phyloP scores from a whole-genome alignment of 2,888 invertebrate species.

The Neoascia interrupta region DNA sequence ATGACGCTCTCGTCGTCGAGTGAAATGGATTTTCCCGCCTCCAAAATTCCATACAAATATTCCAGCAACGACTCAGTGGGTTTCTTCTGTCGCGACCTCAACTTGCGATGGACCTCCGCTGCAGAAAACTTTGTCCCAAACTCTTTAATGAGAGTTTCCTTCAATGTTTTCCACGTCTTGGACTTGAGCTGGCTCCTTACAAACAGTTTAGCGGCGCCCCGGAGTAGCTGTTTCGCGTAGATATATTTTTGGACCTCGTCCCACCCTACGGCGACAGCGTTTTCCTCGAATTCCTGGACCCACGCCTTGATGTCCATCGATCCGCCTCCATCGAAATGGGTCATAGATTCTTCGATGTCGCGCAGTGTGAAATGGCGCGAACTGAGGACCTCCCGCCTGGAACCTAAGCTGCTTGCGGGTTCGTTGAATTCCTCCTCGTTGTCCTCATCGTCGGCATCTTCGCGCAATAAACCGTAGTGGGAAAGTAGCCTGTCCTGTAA shows the following conservation, averaged over 20 bases:
- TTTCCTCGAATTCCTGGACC: no score
- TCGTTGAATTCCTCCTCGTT: neutral
- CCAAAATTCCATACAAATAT: neutral
- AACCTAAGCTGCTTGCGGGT: neutral
- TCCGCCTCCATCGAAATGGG: no score
- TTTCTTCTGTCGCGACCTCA: neutral
- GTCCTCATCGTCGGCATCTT: neutral
- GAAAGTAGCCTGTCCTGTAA: constrained; percentile 38
- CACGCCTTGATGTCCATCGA: no score
- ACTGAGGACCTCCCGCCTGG: neutral
- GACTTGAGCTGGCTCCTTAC: neutral
- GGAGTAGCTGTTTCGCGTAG: neutral
- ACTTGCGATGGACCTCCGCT: neutral
- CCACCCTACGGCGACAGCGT: neutral
- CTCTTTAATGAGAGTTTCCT: neutral
- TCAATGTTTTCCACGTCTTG: neutral
- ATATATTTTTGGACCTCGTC: neutral
- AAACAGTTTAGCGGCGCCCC: neutral
- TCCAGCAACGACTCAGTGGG: neutral
- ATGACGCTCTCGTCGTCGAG: no score
- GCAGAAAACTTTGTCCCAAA: neutral
- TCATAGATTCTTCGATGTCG: neutral
- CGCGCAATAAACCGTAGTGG: constrained; percentile 15
- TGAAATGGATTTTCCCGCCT: neutral
- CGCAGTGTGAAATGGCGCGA: neutral